Base-by-base conservation (phyloP, 1,140 invertebrate species). In the Wasmannia auropunctata region DNA sequence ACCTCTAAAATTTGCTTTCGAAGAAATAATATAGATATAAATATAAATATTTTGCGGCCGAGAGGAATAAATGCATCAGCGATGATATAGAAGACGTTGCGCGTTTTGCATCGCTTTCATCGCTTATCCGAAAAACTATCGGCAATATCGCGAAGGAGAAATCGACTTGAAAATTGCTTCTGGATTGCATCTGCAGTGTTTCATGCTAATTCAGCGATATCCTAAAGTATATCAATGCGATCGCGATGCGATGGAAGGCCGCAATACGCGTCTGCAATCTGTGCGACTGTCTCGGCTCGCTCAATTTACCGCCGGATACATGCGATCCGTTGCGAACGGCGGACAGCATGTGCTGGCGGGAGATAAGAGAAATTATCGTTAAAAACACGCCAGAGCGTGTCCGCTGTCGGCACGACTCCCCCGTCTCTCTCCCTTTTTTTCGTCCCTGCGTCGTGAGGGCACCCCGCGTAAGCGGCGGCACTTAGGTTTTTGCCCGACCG, bases 281-380 rank as follows among this genome's bases (percentile, higher is more conserved):
- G 67, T 79, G 88, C 87, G 87, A 86, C 49, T 58, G 88, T 81
- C 87, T 86, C 56, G 70, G 77, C 63, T 67, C 79, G 88, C 43
- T 86, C 87, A 81, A 90, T 89, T 90, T 89, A 75, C 88, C 85
- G 65, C 54, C 77, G 88, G 85, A 86, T 81, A 77, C 70, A 58
- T 56, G 76, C 69, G 56, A 83, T 70, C 54, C 75, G 76, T 51
- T 77, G 81, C 88, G 85, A 84, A 77, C 87, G 76, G 79, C 87
- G 77, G 84, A 81, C 85, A 89, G 85, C 88, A 90, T 90, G 88
- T 90, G 88, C 85, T 90, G 65, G 75, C 74, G 54, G 37, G 65
- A 90, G 88, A 90, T 90, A 90, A 90, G 87, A 89, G 85, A 75
- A 88, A 89, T 89, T 89, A 90, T 90, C 88, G 88, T 90, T 90